Percentiles rank a stretch among this genome's conserved stretches.
phyloP scores from a whole-genome alignment of 2,888 invertebrate species.

The Melieria omissa region DNA sequence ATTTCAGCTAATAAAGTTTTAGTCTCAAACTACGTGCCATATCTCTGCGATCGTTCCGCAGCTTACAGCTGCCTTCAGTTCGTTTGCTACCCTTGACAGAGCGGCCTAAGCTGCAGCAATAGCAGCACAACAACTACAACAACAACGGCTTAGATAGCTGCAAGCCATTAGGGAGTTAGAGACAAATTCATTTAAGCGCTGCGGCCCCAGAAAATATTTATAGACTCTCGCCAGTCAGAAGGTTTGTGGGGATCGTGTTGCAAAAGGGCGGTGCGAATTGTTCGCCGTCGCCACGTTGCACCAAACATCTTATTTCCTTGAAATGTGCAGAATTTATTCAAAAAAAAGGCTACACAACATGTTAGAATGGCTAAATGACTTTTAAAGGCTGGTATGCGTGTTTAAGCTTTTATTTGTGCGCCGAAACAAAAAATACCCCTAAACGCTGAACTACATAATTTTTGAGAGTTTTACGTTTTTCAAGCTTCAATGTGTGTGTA shows the following conservation, averaged over 20 bases:
- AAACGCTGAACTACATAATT: neutral
- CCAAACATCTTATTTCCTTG: conserved; percentile 39
- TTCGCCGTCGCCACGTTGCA: neutral
- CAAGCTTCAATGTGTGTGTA: neutral
- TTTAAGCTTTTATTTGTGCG: conserved; percentile 48
- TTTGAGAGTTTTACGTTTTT: neutral
- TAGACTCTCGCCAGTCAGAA: conserved; percentile 51
- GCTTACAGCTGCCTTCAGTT: conserved; percentile 27
- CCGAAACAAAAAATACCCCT: neutral
- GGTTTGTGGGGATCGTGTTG: conserved; percentile 46
- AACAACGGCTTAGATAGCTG: conserved; percentile 10
- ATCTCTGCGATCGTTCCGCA: conserved; percentile 3
- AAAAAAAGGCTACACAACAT: conserved; percentile 28
- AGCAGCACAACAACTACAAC: neutral
- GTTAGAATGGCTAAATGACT: conserved; percentile 58
- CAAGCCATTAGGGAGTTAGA: conserved; percentile 53
- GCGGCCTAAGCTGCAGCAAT: neutral
- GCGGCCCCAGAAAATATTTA: conserved; percentile 57
- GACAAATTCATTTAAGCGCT: conserved; percentile 57
- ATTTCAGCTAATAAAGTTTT: conserved; percentile 31
- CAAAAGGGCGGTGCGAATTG: conserved; percentile 44
- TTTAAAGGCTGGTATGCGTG: conserved; percentile 42
- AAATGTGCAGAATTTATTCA: conserved; percentile 9
- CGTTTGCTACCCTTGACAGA: neutral
- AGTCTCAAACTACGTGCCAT: conserved; percentile 25